phyloP scores from a whole-genome alignment of 2,888 invertebrate species.

The Eumacrocentrus americanus region DNA sequence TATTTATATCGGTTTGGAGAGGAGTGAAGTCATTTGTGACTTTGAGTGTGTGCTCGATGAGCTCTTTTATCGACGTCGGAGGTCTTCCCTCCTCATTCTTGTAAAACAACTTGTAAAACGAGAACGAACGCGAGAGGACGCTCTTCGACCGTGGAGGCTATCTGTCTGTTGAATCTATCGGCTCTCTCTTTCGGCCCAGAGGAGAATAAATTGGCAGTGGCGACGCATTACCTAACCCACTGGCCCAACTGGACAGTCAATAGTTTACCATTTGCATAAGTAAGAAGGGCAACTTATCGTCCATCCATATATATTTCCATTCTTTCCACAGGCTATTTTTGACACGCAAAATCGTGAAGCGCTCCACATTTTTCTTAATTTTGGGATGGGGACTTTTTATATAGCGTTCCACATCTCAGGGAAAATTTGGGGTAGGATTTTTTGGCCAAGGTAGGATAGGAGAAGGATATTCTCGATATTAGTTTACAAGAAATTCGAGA shows the following conservation, averaged over 20 bases:
- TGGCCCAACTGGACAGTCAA: conserved; percentile 30
- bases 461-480: too few species aligned
- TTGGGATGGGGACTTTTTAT: too few species aligned
- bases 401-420: too few species aligned
- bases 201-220: conserved; percentile 44
- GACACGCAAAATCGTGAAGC: too few species aligned
- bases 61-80: conserved; percentile 27
- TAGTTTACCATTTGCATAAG: conserved; percentile 45
- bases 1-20: conserved; percentile 8
- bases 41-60: conserved; percentile 32
- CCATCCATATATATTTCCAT: neutral
- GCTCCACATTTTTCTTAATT: too few species aligned
- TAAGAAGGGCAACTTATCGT: neutral
- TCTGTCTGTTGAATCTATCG: conserved; percentile 46
- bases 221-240: conserved; percentile 31
- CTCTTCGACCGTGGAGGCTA: conserved; percentile 40
- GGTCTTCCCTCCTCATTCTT: conserved; percentile 44
- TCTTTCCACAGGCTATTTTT: neutral
- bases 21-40: neutral
- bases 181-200: conserved; percentile 23
- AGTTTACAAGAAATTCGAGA: too few species aligned
- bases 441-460: too few species aligned
- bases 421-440: too few species aligned
- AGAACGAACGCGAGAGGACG: conserved; percentile 47
- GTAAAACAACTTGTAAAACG: conserved; percentile 61